Conservation (phyloP, 2,113 vertebrate species). For the Syrmaticus mikado region DNA sequence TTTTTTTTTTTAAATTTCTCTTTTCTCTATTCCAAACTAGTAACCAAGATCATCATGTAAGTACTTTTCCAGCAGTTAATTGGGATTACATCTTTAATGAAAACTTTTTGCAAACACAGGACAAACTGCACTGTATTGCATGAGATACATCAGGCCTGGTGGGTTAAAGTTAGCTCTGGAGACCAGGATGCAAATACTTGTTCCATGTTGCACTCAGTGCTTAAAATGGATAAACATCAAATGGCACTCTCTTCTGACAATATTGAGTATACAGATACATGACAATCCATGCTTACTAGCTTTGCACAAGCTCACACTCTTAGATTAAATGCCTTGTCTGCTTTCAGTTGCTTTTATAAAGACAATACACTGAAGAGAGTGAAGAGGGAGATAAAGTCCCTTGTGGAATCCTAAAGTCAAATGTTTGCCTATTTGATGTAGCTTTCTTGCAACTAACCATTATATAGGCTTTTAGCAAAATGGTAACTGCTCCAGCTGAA, state of each 20-base stretch:
- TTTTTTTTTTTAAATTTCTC: not conserved
- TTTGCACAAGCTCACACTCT: not conserved
- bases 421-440: rapidly evolving
- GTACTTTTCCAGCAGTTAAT: not conserved
- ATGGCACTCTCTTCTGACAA: too few relatives aligned
- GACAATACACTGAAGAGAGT: rapidly evolving
- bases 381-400: not conserved
- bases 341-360: not conserved
- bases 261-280: rapidly evolving
- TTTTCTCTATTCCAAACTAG: not conserved
- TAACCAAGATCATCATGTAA: not conserved
- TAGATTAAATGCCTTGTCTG: not conserved
- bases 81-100: not conserved
- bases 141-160: rapidly evolving
- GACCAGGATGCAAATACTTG: too few relatives aligned
- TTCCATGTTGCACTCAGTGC: rapidly evolving
- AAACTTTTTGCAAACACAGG: not conserved
- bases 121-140: too few relatives aligned
- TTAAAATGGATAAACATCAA: not conserved
- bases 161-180: not conserved
- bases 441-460: not conserved
- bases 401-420: rapidly evolving
- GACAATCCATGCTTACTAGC: rapidly evolving
- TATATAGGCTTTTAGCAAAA: too few relatives aligned
- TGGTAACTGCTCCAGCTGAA: not conserved